Percentiles rank a stretch among this genome's conserved stretches.
Conservation (phyloP, 1,140 invertebrate genomes). For the Ceratina japonica region DNA sequence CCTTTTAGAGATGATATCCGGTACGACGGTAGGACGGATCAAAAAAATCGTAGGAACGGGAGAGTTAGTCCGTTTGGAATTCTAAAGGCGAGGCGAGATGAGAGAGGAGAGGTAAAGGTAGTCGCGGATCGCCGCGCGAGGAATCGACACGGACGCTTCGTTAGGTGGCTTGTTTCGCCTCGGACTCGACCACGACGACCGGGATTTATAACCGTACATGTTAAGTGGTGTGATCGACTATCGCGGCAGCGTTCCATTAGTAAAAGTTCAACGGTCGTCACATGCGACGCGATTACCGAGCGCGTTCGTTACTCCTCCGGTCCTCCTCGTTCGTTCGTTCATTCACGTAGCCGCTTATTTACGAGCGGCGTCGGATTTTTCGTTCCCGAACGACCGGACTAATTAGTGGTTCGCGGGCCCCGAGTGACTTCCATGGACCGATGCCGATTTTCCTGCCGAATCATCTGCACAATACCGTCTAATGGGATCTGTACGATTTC, state of each 20-base stretch:
- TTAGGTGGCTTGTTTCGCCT: slow-evolving; percentile 61
- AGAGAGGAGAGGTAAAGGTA: slow-evolving; percentile 65
- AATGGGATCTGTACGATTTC: neutral
- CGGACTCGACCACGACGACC: slow-evolving; percentile 14
- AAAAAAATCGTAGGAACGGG: slow-evolving; percentile 50
- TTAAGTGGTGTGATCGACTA: slow-evolving; percentile 70
- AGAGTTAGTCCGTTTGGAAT: slow-evolving; percentile 68
- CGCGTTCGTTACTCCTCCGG: slow-evolving; percentile 38
- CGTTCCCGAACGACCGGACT: neutral
- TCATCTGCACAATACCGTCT: neutral
- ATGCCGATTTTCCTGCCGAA: neutral
- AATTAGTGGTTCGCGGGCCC: slow-evolving; percentile 3
- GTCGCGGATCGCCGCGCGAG: slow-evolving; percentile 69
- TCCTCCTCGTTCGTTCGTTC: slow-evolving; percentile 18
- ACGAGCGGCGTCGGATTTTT: neutral
- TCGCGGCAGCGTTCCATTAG: slow-evolving; percentile 62
- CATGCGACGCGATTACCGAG: slow-evolving; percentile 36
- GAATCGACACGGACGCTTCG: slow-evolving; percentile 68
- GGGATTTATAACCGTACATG: slow-evolving; percentile 64
- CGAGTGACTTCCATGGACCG: neutral
- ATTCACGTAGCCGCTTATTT: slow-evolving; percentile 2
- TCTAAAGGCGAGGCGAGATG: slow-evolving; percentile 50
- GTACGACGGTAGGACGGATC: slow-evolving; percentile 47
- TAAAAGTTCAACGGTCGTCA: slow-evolving; percentile 50
- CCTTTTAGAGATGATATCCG: slow-evolving; percentile 24